Evolutionary conservation across 2,888 invertebrate species (phyloP).

Genomic region (Ornithoptera priamus): DNA sequence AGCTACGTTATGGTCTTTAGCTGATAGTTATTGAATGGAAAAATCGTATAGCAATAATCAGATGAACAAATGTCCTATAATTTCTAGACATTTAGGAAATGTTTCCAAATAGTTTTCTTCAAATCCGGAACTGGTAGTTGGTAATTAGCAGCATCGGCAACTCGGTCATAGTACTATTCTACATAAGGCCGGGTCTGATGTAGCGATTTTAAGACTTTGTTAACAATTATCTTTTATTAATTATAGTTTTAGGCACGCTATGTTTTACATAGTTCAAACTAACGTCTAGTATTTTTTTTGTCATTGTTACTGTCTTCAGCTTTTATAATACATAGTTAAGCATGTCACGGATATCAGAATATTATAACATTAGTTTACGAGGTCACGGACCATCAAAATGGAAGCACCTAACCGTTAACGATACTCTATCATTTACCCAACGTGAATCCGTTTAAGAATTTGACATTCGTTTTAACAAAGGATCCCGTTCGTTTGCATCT

Average conservation of each 20-base stretch:
- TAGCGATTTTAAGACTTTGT: too few relatives aligned
- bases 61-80: neutral
- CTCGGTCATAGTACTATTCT: neutral
- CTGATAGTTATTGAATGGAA: neutral
- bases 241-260: too few relatives aligned
- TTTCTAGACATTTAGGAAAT: neutral
- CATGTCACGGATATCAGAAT: too few relatives aligned
- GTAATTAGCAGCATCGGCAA: too few relatives aligned
- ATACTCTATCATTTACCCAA: conserved; percentile 4
- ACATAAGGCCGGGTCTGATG: too few relatives aligned
- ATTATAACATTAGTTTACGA: neutral
- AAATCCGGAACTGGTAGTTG: too few relatives aligned
- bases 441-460: conserved; percentile 2
- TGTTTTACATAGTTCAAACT: too few relatives aligned
- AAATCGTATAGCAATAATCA: neutral
- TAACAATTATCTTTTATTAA: too few relatives aligned
- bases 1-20: neutral
- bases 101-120: too few relatives aligned
- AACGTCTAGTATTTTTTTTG: too few relatives aligned
- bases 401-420: conserved; percentile 1
- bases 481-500: neutral
- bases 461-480: neutral
- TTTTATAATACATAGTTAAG: too few relatives aligned
- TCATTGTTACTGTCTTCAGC: neutral
- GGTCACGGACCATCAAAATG: conserved; percentile 3